Evolutionary conservation across 2,888 invertebrate species (phyloP), one percentile per base, ranked within the genome.

Genomic region (Cenopis cana): DNA sequence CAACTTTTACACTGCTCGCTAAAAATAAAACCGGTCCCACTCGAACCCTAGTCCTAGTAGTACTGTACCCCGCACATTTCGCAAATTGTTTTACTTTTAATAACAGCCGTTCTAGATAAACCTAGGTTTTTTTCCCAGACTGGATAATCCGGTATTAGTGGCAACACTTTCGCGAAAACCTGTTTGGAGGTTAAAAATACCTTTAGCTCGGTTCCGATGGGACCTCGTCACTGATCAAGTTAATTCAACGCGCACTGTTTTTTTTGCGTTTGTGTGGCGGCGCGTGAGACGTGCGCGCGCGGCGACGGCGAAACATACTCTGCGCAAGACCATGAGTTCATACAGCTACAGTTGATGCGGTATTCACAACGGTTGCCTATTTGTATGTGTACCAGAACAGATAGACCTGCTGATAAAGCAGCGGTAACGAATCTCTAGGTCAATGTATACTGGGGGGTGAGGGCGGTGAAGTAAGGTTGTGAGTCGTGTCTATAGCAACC

Each of bases 111-210:
- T 64, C 64, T 64, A 64, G 64, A 64, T 54, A 54, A 52, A 46
- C 46, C 46, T 46, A 61, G 46, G 5, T 9, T 38, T 64, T 64
- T 64, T 54, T 62, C 17, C 17, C 24, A 20, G 52, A 60, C 70
- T 55, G 33, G 46, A 24, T 60, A 61, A 54, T 61, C 70, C 69
- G 68, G 73, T 75, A 71, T 71, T 54, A 73, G 69, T 65, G 72
- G 73, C 73, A 79, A 77, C 77, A 85, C 82, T 86, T 87, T 88
- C 85, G 86, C 86, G 82, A 82, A 78, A 90, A 90, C 89, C 88
- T 82, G 90, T 90, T 88, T 74, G 79, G 76, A 75, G 77, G 76
- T 82, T 89, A 86, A 87, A 90, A 89, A 89, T 91, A 91, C 88
- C 89, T 86, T 81, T 72, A 77, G 81, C 80, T 81, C 77, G 69